Evolutionary conservation across 2,113 vertebrate genomes (phyloP), one percentile per base, ranked within the genome.

Genomic region (Oxyruncus cristatus): DNA sequence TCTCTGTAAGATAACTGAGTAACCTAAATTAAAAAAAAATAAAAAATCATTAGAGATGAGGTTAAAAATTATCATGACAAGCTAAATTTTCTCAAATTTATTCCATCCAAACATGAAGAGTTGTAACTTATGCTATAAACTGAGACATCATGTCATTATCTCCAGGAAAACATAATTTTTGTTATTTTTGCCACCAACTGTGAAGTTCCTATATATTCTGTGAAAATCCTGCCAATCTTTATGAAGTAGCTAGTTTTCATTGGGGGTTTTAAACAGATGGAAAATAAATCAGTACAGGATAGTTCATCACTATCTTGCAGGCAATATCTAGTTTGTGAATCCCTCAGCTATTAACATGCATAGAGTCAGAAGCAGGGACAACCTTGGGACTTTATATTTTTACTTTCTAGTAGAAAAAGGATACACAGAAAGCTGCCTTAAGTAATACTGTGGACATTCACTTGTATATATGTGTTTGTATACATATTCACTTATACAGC

Each of bases 341-440:
- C n/a, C 65, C 12, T 24, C 8, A 18, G 4, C 23, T n/a, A 17
- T n/a, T 39, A 47, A 74, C 33, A 65, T 27, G 21, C 28, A 55
- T 17, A 37, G 13, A 63, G 8, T 63, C n/a, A 77, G 53, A 14
- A 74, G 26, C 5, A 78, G 10, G 11, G 21, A 24, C 4, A 12
- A 1, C 4, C n/a, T 14, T 0, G 0, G 22, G 37, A 33, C 17
- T 75, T 55, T 8, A 4, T 28, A 21, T 6, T 56, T 89, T 55
- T 30, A 35, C 28, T 82, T 77, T 55, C 35, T 52, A 13, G 24
- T 30, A 16, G 12, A 61, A 88, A 66, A 17, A 58, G 14, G 68
- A 11, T 53, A 37, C 8, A 42, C 3, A 39, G n/a, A 58, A 62
- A 35, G 3, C 6, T 78, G 27, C 5, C 70, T 85, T 33, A 74